Evolutionary conservation across 2,888 invertebrate genomes (phyloP), one percentile per base, ranked within the genome.

Genomic region (Willowsia nigromaculata): DNA sequence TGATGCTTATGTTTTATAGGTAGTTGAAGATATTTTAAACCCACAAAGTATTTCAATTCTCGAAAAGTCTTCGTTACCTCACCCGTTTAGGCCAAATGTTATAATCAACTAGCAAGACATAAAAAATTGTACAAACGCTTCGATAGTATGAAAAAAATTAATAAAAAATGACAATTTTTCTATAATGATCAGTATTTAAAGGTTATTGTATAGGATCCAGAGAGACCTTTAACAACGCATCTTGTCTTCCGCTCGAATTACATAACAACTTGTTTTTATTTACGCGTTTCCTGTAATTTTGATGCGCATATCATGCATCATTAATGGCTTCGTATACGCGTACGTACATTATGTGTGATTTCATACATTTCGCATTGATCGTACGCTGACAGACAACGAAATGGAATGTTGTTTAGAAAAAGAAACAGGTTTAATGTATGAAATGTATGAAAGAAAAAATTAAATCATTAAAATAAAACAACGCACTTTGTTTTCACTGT

Each of bases 61-160:
- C 43, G 13, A 47, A 33, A 78, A 50, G 11, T 53, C 11, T 27
- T 37, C 33, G 30, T 7, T n/a, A 50, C 33, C 18, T 6, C 50
- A 76, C 43, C 74, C 13, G 53, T 30, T 59, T 59, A 59, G 59
- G 62, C 40, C 40, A 59, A 81, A 81, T 62, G 43, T 40, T 27
- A 62, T 25, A 0, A 43, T 43, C 56, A 50, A 76, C 68, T 62
- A 40, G 80, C 65, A 68, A 80, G 68, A 85, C 40, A 80, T 50
- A 37, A 33, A 53, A 86, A 85, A 71, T 80, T 86, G 86, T 86
- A 86, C 86, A 86, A 86, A 85, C n/a, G 50, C 62, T 62, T 78
- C 71, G 40, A 71, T 81, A 27, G 25, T 40, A 53, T 59, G 13
- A 27, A 80, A 47, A 81, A 53, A 81, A 78, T 18, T 22, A 71